Evolutionary conservation across 2,113 vertebrate species (phyloP).

Genomic region (Nipponia nippon): DNA sequence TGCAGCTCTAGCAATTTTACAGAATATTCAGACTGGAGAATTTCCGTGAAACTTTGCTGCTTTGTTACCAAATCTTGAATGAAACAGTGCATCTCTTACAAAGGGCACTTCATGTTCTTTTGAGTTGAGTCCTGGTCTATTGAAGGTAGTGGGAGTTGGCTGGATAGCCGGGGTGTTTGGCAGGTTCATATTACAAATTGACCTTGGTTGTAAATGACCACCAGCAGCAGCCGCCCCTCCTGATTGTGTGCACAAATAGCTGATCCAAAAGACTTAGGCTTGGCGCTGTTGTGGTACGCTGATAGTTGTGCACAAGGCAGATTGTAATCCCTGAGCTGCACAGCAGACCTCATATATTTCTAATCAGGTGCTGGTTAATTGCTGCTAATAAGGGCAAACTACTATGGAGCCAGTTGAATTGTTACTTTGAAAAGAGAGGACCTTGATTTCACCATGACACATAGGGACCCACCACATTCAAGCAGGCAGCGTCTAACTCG

Average conservation of each 20-base stretch:
- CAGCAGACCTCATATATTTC: not conserved
- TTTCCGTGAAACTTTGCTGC: not conserved
- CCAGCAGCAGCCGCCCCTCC: not conserved
- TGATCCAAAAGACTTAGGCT: not conserved
- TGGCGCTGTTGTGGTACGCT: rapidly evolving
- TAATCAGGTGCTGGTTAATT: not conserved
- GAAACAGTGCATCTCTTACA: not conserved
- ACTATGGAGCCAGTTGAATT: not conserved
- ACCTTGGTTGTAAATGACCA: not conserved
- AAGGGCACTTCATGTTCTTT: not conserved
- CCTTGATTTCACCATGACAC: not conserved
- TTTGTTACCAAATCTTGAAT: not conserved
- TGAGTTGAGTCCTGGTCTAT: not conserved
- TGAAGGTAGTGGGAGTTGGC: not conserved
- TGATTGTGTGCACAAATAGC: not conserved
- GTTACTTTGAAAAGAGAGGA: not conserved
- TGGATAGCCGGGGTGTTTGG: not conserved
- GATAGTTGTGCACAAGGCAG: not conserved
- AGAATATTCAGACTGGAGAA: not conserved
- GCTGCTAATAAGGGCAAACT: not conserved
- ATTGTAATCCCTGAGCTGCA: not conserved
- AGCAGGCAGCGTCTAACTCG: not conserved
- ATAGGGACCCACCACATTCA: rapidly evolving
- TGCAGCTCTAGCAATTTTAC: not conserved
- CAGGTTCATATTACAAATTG: not conserved